A percentile compares a stretch with the other conserved stretches of the same genome.
phyloP scores from a whole-genome alignment of 2,113 vertebrate genomes.

The Typhlomys cinereus region DNA sequence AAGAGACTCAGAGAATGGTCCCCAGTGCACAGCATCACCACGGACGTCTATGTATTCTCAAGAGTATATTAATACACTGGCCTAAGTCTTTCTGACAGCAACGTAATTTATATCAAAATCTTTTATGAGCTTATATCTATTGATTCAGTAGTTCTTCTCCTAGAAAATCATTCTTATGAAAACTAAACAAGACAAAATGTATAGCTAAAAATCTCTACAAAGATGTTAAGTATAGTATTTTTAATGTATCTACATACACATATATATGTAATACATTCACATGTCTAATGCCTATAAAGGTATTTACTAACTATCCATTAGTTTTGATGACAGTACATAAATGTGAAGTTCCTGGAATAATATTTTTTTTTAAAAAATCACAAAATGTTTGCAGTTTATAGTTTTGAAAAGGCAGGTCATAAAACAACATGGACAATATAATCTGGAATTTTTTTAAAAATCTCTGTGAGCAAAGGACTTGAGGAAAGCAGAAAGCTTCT shows the following conservation, averaged over 20 bases:
- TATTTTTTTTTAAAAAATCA: slow-evolving; percentile 25
- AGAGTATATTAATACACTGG: not conserved
- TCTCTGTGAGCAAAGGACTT: not conserved
- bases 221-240: not conserved
- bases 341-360: not conserved
- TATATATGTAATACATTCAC: not conserved
- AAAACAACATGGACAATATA: not conserved
- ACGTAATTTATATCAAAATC: not conserved
- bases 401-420: not conserved
- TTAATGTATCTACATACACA: not conserved
- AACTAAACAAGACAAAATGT: not conserved
- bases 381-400: not conserved
- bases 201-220: not conserved
- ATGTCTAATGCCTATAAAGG: too few species aligned
- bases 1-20: not conserved
- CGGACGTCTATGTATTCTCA: not conserved
- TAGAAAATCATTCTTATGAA: slow-evolving; percentile 46
- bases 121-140: slow-evolving; percentile 17
- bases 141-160: slow-evolving; percentile 19
- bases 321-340: not conserved
- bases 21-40: not conserved
- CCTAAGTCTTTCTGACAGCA: not conserved
- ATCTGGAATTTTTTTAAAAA: not conserved
- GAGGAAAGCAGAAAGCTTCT: not conserved
- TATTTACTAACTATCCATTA: not conserved